Evolutionary conservation across 2,797 vertebrate species (phyloP).

Genomic region (Halcyon badia): DNA sequence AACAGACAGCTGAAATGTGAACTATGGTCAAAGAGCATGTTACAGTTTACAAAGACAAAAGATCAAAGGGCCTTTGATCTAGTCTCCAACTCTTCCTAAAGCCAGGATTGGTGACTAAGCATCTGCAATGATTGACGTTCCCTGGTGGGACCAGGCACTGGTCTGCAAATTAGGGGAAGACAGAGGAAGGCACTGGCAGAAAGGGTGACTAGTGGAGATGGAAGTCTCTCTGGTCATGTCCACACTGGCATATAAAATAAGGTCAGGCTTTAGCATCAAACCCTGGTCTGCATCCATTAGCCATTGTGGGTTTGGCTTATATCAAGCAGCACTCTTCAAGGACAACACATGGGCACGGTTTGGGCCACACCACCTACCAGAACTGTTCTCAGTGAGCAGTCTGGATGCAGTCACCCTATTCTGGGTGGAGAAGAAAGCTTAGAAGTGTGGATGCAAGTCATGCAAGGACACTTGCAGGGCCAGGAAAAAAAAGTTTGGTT

Average conservation of each 20-base stretch:
- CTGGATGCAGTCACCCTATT: neutral
- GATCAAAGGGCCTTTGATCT: neutral
- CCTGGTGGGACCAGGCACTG: neutral
- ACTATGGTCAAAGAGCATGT: neutral
- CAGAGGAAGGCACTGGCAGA: neutral
- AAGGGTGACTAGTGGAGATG: neutral
- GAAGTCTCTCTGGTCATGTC: neutral
- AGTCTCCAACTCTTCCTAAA: neutral
- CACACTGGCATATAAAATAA: neutral
- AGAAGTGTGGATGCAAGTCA: neutral
- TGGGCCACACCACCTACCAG: neutral
- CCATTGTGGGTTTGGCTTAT: neutral
- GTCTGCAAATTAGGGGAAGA: neutral
- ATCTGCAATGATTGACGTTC: neutral
- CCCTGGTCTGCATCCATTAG: neutral
- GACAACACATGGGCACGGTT: fast-evolving
- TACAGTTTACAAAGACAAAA: neutral
- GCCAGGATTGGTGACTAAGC: fast-evolving
- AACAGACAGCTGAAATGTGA: neutral
- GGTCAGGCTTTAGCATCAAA: neutral
- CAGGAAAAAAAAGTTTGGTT: neutral
- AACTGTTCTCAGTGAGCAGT: neutral
- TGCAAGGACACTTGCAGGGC: neutral
- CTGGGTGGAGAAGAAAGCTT: neutral
- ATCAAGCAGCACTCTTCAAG: neutral